Evolutionary conservation across 2,888 invertebrate species (phyloP).

Genomic region (Synergus laeviventris): DNA sequence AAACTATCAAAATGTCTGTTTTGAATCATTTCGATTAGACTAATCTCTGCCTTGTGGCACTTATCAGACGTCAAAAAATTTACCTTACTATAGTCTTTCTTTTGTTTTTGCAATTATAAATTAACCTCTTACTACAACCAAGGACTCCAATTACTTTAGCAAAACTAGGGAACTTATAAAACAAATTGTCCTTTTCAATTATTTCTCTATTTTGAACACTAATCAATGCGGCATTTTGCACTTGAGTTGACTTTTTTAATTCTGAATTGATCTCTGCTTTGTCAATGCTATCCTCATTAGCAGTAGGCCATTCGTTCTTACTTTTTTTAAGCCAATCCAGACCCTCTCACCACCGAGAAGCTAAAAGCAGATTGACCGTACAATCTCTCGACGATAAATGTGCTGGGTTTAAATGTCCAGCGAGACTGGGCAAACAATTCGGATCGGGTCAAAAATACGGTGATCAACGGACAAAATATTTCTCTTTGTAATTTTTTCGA

Average conservation of each 20-base stretch:
- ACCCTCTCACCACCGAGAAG: constrained; percentile 66
- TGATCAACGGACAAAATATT: constrained; percentile 46
- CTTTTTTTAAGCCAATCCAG: constrained; percentile 59
- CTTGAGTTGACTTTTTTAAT: constrained; percentile 44
- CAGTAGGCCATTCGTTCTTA: constrained; percentile 54
- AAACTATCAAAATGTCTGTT: constrained; percentile 43
- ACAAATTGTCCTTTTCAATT: neutral
- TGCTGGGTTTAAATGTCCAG: constrained; percentile 64
- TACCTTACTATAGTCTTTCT: neutral
- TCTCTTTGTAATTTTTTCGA: constrained; percentile 47
- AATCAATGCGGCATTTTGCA: neutral
- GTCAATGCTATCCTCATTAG: neutral
- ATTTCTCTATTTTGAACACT: constrained; percentile 35
- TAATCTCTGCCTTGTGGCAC: constrained; percentile 44
- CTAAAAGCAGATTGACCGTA: constrained; percentile 52
- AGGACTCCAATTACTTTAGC: neutral
- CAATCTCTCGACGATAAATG: constrained; percentile 66
- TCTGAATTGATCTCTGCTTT: constrained; percentile 48
- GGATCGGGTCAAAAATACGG: constrained; percentile 49
- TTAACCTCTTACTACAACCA: neutral
- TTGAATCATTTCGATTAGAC: constrained; percentile 45
- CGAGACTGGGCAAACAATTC: constrained; percentile 44
- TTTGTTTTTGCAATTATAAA: neutral
- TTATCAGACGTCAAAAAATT: constrained; percentile 45
- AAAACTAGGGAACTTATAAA: neutral